Evolutionary conservation across 2,888 invertebrate species (phyloP).

Genomic region (Pyrocoelia pectoralis): DNA sequence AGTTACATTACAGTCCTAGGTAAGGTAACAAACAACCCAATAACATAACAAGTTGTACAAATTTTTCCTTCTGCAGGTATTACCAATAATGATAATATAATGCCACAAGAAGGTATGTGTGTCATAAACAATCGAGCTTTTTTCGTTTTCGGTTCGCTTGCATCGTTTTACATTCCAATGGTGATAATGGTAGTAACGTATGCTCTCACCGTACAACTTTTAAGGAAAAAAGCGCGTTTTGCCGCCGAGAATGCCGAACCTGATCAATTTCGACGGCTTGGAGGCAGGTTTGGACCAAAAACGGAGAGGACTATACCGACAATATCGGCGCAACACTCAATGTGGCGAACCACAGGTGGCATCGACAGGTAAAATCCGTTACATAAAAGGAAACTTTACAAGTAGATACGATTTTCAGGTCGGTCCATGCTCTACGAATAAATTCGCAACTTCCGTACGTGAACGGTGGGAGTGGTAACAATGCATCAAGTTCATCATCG

Average conservation of each 20-base stretch:
- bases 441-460: slow-evolving; percentile 68
- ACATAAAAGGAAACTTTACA: background rate
- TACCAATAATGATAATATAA: slow-evolving; percentile 78
- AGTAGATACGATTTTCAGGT: slow-evolving; percentile 28
- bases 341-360: slow-evolving; percentile 59
- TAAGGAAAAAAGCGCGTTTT: slow-evolving; percentile 80
- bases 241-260: slow-evolving; percentile 72
- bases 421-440: slow-evolving; percentile 63
- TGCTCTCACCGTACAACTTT: slow-evolving; percentile 85
- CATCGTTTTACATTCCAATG: slow-evolving; percentile 96
- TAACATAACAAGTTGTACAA: background rate
- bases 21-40: slow-evolving; percentile 50
- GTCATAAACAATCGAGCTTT: slow-evolving; percentile 86
- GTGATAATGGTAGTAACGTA: slow-evolving; percentile 94
- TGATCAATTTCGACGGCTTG: slow-evolving; percentile 64
- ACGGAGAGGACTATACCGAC: slow-evolving; percentile 50
- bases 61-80: slow-evolving; percentile 65
- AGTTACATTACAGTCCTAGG: slow-evolving; percentile 86
- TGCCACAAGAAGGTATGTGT: slow-evolving; percentile 79
- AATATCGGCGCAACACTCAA: slow-evolving; percentile 47
- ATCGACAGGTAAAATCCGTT: slow-evolving; percentile 49
- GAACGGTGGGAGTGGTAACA: slow-evolving; percentile 54
- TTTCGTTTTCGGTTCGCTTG: slow-evolving; percentile 90
- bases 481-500: slow-evolving; percentile 11
- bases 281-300: slow-evolving; percentile 56